Evolutionary conservation across 2,113 vertebrate species (phyloP).

Genomic region (Mus musculus): DNA sequence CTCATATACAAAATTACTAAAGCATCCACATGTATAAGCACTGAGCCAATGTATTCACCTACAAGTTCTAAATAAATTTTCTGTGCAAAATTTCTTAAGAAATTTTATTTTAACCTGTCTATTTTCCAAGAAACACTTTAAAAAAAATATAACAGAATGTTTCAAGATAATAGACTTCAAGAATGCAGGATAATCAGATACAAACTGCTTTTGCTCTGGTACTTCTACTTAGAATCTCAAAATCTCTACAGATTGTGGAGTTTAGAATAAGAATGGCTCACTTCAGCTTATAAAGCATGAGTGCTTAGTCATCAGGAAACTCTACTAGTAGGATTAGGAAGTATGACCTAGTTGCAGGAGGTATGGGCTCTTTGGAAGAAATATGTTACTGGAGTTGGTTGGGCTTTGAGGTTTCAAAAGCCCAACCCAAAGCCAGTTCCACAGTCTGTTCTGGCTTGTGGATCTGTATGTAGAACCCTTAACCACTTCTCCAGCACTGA

Average conservation of each 20-base stretch:
- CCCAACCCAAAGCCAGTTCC: background rate
- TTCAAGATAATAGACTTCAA: background rate
- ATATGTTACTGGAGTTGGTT: background rate
- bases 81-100: conserved; percentile 41
- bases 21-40: background rate
- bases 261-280: background rate
- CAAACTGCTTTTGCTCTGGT: background rate
- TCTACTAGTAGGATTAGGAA: background rate
- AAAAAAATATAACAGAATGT: background rate
- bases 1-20: background rate
- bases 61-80: background rate
- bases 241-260: background rate
- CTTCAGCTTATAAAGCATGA: background rate
- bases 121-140: background rate
- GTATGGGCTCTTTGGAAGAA: background rate
- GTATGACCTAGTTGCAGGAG: background rate
- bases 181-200: conserved; percentile 48
- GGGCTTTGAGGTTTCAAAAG: background rate
- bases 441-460: background rate
- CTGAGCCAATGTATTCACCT: background rate
- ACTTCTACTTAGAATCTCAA: conserved; percentile 12
- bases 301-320: background rate
- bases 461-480: background rate
- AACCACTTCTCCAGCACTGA: background rate
- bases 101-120: background rate